Evolutionary conservation across 2,888 invertebrate species (phyloP), one percentile per base, ranked within the genome.

Genomic region (Bugulina stolonifera): DNA sequence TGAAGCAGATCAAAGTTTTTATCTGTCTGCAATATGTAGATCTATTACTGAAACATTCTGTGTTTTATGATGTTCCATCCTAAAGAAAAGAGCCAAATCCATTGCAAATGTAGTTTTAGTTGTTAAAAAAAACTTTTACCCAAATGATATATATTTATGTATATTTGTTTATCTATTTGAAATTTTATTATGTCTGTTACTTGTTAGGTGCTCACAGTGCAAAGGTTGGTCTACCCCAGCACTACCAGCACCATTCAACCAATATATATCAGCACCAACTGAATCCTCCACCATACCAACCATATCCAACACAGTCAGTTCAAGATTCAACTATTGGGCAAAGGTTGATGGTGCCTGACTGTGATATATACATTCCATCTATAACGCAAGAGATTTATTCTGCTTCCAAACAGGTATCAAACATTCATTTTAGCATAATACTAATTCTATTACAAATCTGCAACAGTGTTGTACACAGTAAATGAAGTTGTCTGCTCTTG

Each of bases 321-420:
- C 64, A 27, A 64, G 27, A 64, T 32, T 43, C 43, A 43, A 43
- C 43, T 43, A 43, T 43, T 5, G 43, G 10, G 43, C 64, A 64
- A n/a, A 22, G 25, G 18, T 5, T 64, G 18, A 32, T 27, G 14
- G 64, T 64, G 25, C 29, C 64, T 14, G 64, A 64, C 27, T 64
- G 64, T 64, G 64, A 64, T 34, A 3, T 64, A 10, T 64, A 64
- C 64, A 64, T 64, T 64, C 64, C 64, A 14, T 27, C 64, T 25
- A 64, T 64, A 14, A 64, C 3, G 3, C 29, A 64, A 5, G 64
- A 64, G 64, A 22, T 64, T 2, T 34, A 14, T 10, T 64, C 32
- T 64, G 22, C 64, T 3, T 64, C 64, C 5, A 64, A 34, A 14
- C 64, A 64, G 64, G 64, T 64, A 14, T 25, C 29, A 5, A 14